Base-by-base conservation (phyloP, 2,888 invertebrate genomes). In the Drosophila maculinotata region DNA sequence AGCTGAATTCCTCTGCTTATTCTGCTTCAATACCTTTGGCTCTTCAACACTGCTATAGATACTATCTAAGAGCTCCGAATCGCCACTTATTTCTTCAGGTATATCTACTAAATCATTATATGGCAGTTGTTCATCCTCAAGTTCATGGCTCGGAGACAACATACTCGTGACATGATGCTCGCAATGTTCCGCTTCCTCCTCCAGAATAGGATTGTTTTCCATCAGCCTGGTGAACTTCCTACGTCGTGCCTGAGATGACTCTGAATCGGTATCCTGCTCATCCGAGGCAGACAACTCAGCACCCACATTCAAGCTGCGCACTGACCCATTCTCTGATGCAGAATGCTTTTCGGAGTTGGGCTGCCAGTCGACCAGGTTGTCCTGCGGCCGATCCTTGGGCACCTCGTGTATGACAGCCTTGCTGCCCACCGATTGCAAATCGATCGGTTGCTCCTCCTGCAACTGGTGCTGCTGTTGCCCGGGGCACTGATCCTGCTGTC, bases 221-320 rank as follows among this genome's bases (percentile, higher is more conserved):
- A 39, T 15, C 0, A 72, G 35, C 12, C 73, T 53, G 1, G 54
- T 72, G 2, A 63, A 73, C 20, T 76, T 80, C 12, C 47, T 51
- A 5, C 59, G 76, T 7, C 49, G 42, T 4, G 3, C 25, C 9
- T 41, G 33, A 1, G 35, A 35, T 20, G 33, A 15, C 1, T 52
- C 48, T 0, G 47, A n/a, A 1, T 10, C 23, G 5, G n/a, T 30
- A 7, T 51, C 51, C 5, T 15, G 41, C 10, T 44, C 63, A 39
- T 67, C 87, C 1, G 84, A 74, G 4, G 44, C 48, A 1, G 81
- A 82, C 0, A 80, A 6, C 36, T 79, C 86, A 4, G 74, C 60
- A 3, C 73, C 84, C 30, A 79, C 68, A 51, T 69, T 69, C 4
- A 83, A 33, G 23, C 80, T 83, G 3, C 1, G 36, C 1, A 42